phyloP scores from a whole-genome alignment of 2,113 vertebrate genomes.

The Ursus arctos region DNA sequence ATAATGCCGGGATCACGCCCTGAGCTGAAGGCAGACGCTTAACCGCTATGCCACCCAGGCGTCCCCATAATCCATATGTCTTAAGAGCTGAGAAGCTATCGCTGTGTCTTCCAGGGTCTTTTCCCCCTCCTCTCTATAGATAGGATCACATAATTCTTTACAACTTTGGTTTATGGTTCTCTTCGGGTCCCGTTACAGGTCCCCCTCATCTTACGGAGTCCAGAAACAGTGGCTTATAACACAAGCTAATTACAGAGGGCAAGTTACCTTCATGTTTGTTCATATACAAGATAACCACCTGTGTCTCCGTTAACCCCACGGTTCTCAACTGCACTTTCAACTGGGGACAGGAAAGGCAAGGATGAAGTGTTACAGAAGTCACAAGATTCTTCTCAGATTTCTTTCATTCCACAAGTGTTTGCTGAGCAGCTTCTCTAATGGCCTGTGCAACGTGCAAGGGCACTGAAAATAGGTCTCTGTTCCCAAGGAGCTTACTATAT shows the following conservation, averaged over 20 bases:
- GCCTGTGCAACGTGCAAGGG: neutral
- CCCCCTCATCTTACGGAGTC: constrained; percentile 50
- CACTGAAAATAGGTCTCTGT: neutral
- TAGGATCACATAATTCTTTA: neutral
- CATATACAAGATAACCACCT: neutral
- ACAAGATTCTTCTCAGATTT: constrained; percentile 24
- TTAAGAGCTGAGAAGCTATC: neutral
- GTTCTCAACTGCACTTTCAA: neutral
- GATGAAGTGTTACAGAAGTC: neutral
- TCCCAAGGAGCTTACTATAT: neutral
- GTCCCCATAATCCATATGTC: neutral
- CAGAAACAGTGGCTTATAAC: neutral
- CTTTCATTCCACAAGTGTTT: neutral
- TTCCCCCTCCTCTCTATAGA: neutral
- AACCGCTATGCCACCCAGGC: too few species aligned
- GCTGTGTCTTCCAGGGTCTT: neutral
- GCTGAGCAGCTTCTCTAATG: neutral
- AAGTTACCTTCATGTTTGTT: neutral
- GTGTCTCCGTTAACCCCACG: neutral
- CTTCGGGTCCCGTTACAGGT: neutral
- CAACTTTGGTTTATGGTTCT: neutral
- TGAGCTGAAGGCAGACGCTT: too few species aligned
- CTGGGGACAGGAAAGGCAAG: neutral
- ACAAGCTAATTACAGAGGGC: neutral
- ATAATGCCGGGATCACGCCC: too few species aligned